Conservation (phyloP, 2,888 invertebrate genomes). For the Sinelater perroti region DNA sequence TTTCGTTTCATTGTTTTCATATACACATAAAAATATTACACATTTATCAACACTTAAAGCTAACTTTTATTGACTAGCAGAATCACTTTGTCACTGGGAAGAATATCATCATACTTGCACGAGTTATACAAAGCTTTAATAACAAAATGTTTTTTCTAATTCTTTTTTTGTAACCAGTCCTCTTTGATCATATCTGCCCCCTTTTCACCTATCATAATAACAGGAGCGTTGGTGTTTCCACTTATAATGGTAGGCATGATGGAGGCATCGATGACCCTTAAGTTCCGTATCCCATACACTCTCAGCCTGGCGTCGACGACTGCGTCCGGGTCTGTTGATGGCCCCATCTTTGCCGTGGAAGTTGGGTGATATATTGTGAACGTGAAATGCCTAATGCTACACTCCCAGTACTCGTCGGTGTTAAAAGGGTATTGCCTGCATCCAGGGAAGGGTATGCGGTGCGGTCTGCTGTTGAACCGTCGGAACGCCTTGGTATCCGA, state of each 20-base stretch:
- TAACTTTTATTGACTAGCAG: constrained; percentile 23
- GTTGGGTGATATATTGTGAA: constrained; percentile 85
- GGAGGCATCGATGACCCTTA: constrained; percentile 84
- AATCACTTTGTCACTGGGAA: constrained; percentile 21
- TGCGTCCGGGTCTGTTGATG: constrained; percentile 75
- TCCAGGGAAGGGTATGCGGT: constrained; percentile 83
- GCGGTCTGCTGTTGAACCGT: constrained; percentile 80
- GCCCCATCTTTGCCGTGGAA: constrained; percentile 89
- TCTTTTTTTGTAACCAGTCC: constrained; percentile 79
- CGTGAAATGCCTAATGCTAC: constrained; percentile 82
- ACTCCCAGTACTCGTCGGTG: constrained; percentile 88
- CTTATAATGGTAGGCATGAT: constrained; percentile 90
- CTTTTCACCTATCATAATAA: constrained; percentile 91
- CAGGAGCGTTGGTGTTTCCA: constrained; percentile 90
- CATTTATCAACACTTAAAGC: constrained; percentile 5
- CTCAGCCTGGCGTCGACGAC: constrained; percentile 82
- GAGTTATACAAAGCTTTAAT: too few species aligned
- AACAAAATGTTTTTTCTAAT: too few species aligned
- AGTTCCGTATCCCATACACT: constrained; percentile 79
- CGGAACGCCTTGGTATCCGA: constrained; percentile 84
- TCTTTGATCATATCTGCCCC: constrained; percentile 89
- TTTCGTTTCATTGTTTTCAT: too few species aligned
- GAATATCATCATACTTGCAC: too few species aligned
- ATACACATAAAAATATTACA: neutral
- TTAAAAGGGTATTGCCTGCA: constrained; percentile 77